Percentiles rank a stretch among this genome's conserved stretches.
Evolutionary conservation across 2,113 vertebrate genomes (phyloP).

Genomic region (Psittacara wagleri): DNA sequence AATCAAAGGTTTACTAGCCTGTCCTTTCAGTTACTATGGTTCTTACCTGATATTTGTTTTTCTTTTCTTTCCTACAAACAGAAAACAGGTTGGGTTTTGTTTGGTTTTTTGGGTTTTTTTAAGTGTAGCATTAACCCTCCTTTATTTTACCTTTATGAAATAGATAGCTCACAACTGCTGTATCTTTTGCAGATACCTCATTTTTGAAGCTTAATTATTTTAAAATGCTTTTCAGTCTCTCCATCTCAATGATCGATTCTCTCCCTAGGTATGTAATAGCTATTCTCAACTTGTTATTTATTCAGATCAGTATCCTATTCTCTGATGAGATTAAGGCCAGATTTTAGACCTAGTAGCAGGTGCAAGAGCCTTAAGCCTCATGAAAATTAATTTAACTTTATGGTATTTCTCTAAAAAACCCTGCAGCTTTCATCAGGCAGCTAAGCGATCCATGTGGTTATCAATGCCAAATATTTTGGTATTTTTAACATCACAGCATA

Average conservation of each 20-base stretch:
- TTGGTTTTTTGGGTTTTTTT: background rate
- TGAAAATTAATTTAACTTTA: background rate
- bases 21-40: background rate
- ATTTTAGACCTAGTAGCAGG: background rate
- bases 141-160: background rate
- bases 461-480: background rate
- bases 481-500: background rate
- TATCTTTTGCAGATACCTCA: background rate
- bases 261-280: background rate
- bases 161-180: background rate
- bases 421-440: background rate
- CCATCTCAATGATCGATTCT: background rate
- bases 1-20: background rate
- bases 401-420: background rate
- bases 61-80: background rate
- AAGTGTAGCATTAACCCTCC: background rate
- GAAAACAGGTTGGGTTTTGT: background rate
- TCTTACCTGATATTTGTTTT: background rate
- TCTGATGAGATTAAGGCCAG: background rate
- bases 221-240: background rate
- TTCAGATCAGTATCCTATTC: background rate
- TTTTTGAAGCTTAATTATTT: background rate
- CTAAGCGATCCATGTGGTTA: background rate
- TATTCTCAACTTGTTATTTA: background rate
- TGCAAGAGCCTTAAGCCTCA: background rate